These are phyloP conservation scores for Lordiphosa fenestrarum DNA, from an alignment of 2,888 invertebrate species.

Conservation along the genomic window DNA sequence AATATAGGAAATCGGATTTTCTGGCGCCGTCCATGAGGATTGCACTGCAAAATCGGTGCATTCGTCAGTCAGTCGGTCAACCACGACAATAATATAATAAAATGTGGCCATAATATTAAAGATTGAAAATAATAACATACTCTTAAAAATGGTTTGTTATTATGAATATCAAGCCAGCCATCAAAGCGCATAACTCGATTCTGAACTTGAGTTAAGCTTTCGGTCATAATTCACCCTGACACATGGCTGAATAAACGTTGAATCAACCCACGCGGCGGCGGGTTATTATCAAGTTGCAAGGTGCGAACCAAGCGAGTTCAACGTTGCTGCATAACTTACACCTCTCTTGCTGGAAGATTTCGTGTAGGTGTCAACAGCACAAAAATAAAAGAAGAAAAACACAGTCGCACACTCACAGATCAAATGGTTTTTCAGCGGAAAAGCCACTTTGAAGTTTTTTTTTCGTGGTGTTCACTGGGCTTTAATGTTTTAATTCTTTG, in stretches of 20 bases:
- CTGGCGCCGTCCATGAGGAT: too few relatives aligned
- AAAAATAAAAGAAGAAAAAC: constrained; percentile 16
- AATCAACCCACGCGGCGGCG: constrained; percentile 59
- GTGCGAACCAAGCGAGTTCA: constrained; percentile 58
- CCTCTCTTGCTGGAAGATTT: constrained; percentile 24
- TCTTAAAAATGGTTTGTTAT: too few relatives aligned
- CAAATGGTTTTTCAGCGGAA: constrained; percentile 42
- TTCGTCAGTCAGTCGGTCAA: too few relatives aligned
- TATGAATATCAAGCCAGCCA: too few relatives aligned
- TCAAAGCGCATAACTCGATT: not conserved
- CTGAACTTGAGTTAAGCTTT: constrained; percentile 8
- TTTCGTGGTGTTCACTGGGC: constrained; percentile 38
- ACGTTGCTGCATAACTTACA: constrained; percentile 30
- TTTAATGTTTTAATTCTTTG: constrained; percentile 22
- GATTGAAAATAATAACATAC: too few relatives aligned
- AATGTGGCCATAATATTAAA: too few relatives aligned
- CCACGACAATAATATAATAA: too few relatives aligned
- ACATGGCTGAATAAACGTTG: constrained; percentile 30
- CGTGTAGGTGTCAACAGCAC: constrained; percentile 68
- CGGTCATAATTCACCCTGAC: not conserved
- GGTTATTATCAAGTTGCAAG: constrained; percentile 53
- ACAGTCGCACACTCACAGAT: constrained; percentile 10
- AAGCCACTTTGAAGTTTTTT: constrained; percentile 60
- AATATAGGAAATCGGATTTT: too few relatives aligned
- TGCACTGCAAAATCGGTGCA: too few relatives aligned